phyloP scores from a whole-genome alignment of 2,797 vertebrate species.

The Masticophis lateralis region DNA sequence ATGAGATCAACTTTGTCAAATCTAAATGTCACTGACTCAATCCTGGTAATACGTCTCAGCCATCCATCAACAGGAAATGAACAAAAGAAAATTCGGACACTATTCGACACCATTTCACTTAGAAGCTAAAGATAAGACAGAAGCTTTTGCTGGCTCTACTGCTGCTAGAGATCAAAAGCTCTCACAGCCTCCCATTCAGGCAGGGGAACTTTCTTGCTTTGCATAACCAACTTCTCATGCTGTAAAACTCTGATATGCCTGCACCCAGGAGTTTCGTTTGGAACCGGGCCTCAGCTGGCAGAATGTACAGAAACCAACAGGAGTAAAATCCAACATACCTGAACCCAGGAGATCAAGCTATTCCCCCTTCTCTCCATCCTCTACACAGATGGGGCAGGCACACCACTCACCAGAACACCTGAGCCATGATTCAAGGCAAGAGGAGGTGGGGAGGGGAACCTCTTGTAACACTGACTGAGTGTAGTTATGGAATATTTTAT shows the following conservation, averaged over 20 bases:
- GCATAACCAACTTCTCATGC: background rate
- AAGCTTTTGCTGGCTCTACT: background rate
- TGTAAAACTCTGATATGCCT: background rate
- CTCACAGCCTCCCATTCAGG: background rate
- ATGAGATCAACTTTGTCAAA: background rate
- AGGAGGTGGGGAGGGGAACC: background rate
- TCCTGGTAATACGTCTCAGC: background rate
- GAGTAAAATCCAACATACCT: background rate
- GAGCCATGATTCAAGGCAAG: background rate
- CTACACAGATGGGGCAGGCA: background rate
- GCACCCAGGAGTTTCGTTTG: background rate
- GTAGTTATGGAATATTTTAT: constrained; percentile 80
- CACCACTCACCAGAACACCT: background rate
- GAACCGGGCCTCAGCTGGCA: background rate
- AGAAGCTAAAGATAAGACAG: background rate
- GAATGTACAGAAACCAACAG: no score
- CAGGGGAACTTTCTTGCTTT: background rate
- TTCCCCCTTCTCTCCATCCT: background rate
- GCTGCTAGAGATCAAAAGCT: background rate
- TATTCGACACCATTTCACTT: no score
- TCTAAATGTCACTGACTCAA: background rate
- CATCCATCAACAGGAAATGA: background rate
- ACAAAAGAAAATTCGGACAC: background rate
- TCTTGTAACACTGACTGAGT: constrained; percentile 58
- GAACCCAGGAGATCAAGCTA: no score